Percentiles rank a stretch among this genome's conserved stretches.
Evolutionary conservation across 2,888 invertebrate species (phyloP).

Genomic region (Bursaphelenchus okinawaensis): DNA sequence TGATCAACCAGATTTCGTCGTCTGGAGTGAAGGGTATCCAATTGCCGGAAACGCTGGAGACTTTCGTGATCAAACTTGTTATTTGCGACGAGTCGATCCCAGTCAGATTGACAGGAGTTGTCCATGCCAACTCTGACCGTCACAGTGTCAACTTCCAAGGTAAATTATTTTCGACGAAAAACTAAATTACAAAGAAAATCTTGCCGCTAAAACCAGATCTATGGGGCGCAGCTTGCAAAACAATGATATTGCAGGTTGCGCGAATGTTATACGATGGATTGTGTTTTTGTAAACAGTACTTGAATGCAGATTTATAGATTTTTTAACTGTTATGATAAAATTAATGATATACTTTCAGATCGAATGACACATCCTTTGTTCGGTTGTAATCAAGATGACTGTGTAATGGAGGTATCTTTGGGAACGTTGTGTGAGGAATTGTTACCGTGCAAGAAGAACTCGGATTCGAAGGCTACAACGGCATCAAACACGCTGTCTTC

Average conservation of each 20-base stretch:
- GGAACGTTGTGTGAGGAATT: slow-evolving; percentile 25
- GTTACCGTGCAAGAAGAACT: slow-evolving; percentile 21
- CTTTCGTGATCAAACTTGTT: slow-evolving; percentile 30
- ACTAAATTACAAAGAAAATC: no score
- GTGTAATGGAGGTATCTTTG: slow-evolving; percentile 22
- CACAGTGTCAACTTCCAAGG: slow-evolving; percentile 8
- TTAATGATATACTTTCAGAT: slow-evolving; percentile 16
- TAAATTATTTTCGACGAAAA: no score
- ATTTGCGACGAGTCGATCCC: slow-evolving; percentile 27
- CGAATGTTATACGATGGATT: slow-evolving; percentile 1
- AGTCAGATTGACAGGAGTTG: slow-evolving; percentile 26
- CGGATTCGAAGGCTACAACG: background rate
- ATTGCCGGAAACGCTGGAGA: slow-evolving; percentile 58
- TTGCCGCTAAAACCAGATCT: no score
- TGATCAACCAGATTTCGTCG: slow-evolving; percentile 63
- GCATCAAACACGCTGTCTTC: slow-evolving; percentile 5
- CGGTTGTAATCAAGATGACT: slow-evolving; percentile 25
- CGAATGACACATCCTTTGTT: slow-evolving; percentile 31
- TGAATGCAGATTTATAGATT: no score
- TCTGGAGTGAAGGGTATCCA: slow-evolving; percentile 9
- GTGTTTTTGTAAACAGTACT: slow-evolving; percentile 11
- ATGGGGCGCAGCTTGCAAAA: no score
- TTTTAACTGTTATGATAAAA: background rate
- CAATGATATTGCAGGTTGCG: no score
- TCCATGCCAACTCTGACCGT: background rate